A percentile compares a stretch with the other conserved stretches of the same genome.
These are phyloP conservation scores for Peromyscus nudipes DNA, from an alignment of 2,797 vertebrate species.

Conservation along the genomic window DNA sequence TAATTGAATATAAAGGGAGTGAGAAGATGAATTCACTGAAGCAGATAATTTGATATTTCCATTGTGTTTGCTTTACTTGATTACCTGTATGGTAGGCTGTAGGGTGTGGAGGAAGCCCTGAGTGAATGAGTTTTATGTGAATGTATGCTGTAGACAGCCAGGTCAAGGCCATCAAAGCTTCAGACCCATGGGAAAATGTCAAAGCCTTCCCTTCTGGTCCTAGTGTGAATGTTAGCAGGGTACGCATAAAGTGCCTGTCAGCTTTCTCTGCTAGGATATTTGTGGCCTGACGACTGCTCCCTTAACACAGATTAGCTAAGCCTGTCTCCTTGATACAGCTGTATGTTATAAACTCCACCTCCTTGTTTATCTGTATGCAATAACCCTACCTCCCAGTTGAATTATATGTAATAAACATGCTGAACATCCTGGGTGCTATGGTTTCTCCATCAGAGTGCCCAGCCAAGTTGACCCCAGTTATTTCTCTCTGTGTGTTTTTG, in stretches of 20 bases:
- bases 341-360: background rate
- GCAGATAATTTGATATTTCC: constrained; percentile 53
- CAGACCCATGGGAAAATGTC: background rate
- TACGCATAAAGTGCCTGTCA: background rate
- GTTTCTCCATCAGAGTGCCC: background rate
- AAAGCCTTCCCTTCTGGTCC: background rate
- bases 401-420: background rate
- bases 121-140: background rate
- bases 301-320: background rate
- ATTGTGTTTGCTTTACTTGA: constrained; percentile 47
- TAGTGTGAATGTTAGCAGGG: background rate
- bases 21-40: constrained; percentile 42
- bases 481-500: background rate
- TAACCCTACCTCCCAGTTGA: background rate
- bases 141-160: background rate
- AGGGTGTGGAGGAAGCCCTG: background rate
- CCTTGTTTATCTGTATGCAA: background rate
- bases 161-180: background rate
- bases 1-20: constrained; percentile 57
- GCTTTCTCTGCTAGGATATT: background rate
- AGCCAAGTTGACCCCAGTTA: background rate
- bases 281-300: background rate
- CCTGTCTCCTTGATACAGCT: background rate
- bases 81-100: background rate
- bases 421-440: background rate